Conservation (phyloP, 2,113 vertebrate genomes). For the Boleophthalmus pectinirostris region DNA sequence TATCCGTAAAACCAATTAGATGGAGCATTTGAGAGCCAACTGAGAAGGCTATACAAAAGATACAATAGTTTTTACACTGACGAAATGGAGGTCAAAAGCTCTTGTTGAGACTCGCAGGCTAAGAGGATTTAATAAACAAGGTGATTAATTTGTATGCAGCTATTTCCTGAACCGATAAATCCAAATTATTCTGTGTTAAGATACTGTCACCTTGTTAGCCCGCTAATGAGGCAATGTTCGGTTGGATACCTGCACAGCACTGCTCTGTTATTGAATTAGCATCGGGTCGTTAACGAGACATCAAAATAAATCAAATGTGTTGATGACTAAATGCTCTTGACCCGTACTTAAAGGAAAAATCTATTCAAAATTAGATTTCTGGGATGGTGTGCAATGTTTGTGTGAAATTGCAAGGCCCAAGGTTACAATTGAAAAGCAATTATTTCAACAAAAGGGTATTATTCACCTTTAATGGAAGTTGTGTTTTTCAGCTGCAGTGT, state of each 20-base stretch:
- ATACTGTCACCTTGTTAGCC: slow-evolving; percentile 23
- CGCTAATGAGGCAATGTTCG: slow-evolving; percentile 13
- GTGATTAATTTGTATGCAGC: slow-evolving; percentile 16
- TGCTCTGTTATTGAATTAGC: slow-evolving; percentile 1
- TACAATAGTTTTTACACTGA: slow-evolving; percentile 13
- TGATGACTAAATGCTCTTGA: slow-evolving; percentile 3
- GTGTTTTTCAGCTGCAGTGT: no score
- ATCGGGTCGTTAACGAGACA: background rate
- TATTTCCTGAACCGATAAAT: slow-evolving; percentile 9
- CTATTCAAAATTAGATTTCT: background rate
- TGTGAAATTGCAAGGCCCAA: background rate
- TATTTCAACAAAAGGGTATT: background rate
- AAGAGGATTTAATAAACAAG: slow-evolving; percentile 24
- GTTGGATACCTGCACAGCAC: background rate
- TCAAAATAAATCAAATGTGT: slow-evolving; percentile 3
- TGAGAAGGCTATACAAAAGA: slow-evolving; percentile 13
- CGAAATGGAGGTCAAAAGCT: slow-evolving; percentile 33
- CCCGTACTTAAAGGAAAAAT: slow-evolving; percentile 4
- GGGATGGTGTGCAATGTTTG: background rate
- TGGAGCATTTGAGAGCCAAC: slow-evolving; percentile 18
- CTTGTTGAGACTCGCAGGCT: slow-evolving; percentile 18
- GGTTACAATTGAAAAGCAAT: background rate
- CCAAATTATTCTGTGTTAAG: slow-evolving; percentile 20
- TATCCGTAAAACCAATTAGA: background rate
- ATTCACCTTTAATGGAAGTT: background rate